Conservation (phyloP, 2,797 vertebrate genomes). For the Aplochiton taeniatus region DNA sequence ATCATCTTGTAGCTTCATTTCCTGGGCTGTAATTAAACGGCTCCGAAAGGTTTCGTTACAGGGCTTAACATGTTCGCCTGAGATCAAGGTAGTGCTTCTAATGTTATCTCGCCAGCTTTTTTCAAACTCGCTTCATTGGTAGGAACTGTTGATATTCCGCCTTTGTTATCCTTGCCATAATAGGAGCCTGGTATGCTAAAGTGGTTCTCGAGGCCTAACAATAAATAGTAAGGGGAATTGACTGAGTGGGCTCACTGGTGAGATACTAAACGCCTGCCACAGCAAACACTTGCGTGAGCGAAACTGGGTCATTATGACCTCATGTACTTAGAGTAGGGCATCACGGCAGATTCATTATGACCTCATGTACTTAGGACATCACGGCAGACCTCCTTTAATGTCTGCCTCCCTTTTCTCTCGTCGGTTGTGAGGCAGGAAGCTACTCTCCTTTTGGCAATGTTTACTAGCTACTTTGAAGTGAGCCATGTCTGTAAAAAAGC, state of each 20-base stretch:
- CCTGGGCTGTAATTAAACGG: slow-evolving; percentile 85
- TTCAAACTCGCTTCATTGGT: slow-evolving; percentile 75
- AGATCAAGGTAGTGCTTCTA: slow-evolving; percentile 88
- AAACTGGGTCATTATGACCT: slow-evolving; percentile 83
- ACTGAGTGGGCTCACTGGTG: slow-evolving; percentile 63
- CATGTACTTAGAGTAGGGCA: slow-evolving; percentile 79
- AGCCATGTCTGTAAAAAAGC: slow-evolving; percentile 60
- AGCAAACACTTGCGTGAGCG: slow-evolving; percentile 72
- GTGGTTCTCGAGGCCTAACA: slow-evolving; percentile 71
- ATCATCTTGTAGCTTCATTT: slow-evolving; percentile 88
- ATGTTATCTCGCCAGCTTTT: slow-evolving; percentile 76
- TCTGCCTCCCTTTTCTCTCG: slow-evolving; percentile 39
- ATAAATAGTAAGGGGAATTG: slow-evolving; percentile 71
- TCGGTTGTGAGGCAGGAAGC: slow-evolving; percentile 63
- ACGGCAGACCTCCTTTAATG: slow-evolving; percentile 62
- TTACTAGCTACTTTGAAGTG: slow-evolving; percentile 76
- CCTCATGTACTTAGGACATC: slow-evolving; percentile 77
- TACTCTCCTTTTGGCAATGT: slow-evolving; percentile 72
- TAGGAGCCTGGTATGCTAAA: slow-evolving; percentile 76
- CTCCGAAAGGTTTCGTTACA: slow-evolving; percentile 85
- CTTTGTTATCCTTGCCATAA: slow-evolving; percentile 81
- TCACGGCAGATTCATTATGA: slow-evolving; percentile 76
- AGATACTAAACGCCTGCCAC: slow-evolving; percentile 55
- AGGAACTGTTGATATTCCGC: slow-evolving; percentile 81
- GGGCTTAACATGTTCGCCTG: slow-evolving; percentile 86